phyloP scores from a whole-genome alignment of 2,888 invertebrate species.

The Erpobdella octoculata region DNA sequence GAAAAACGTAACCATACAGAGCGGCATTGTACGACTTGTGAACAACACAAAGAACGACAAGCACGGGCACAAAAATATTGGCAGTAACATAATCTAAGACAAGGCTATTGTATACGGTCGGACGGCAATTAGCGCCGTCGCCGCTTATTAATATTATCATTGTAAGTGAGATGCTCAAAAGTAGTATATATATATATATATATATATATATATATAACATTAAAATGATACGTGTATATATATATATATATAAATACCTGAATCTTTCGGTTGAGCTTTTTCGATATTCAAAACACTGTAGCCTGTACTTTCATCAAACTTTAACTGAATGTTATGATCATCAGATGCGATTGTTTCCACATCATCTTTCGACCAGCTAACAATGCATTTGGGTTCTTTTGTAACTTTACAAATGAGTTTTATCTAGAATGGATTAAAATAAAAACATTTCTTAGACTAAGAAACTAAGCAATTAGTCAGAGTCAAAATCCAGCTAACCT shows the following conservation, averaged over 20 bases:
- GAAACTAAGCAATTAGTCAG: not conserved
- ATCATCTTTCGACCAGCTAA: conserved; percentile 8
- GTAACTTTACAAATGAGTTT: conserved; percentile 23
- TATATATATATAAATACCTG: conserved; percentile 35
- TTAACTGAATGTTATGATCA: not conserved
- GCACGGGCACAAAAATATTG: no score
- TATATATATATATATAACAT: no score
- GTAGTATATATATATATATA: no score
- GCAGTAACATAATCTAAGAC: no score
- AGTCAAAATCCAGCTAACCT: not conserved
- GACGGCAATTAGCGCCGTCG: no score
- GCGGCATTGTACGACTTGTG: no score
- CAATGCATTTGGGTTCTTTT: not conserved
- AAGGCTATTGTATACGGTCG: no score
- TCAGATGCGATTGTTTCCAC: not conserved
- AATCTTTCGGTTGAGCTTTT: conserved; percentile 37
- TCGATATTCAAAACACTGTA: conserved; percentile 12
- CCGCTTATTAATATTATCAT: no score
- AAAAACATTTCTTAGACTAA: not conserved
- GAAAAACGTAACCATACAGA: no score
- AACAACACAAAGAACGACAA: no score
- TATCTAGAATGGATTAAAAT: conserved; percentile 13
- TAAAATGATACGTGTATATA: no score
- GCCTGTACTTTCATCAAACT: conserved; percentile 14
- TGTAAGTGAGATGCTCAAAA: no score